Evolutionary conservation across 2,888 invertebrate species (phyloP).

Genomic region (Homarus gammarus): DNA sequence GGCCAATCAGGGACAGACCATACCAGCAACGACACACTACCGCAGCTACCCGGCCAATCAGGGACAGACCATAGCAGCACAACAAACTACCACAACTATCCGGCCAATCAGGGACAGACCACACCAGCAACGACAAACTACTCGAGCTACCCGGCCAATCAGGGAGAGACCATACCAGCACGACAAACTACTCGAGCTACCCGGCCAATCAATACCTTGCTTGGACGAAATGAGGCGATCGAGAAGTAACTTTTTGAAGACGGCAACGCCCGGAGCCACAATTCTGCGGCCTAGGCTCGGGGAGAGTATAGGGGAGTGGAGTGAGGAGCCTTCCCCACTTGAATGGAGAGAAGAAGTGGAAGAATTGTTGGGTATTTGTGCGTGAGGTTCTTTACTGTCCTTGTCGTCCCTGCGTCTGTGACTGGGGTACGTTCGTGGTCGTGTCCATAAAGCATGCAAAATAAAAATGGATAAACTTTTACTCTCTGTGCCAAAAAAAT

Average conservation of each 20-base stretch:
- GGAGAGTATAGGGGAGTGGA: slow-evolving; percentile 55
- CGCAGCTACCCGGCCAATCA: no score
- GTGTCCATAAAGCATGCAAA: not conserved
- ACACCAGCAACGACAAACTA: no score
- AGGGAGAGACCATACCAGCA: no score
- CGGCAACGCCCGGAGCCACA: slow-evolving; percentile 50
- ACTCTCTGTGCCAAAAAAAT: no score
- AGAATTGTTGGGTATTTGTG: slow-evolving; percentile 35
- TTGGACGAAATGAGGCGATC: slow-evolving; percentile 54
- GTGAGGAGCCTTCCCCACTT: slow-evolving; percentile 7
- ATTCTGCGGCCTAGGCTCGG: slow-evolving; percentile 62
- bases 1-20: no score
- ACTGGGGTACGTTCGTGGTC: not conserved
- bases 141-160: no score
- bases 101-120: no score
- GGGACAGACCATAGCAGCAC: no score
- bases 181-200: no score
- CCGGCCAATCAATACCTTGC: slow-evolving; percentile 41
- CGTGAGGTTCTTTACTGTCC: slow-evolving; percentile 18
- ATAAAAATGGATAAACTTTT: not conserved
- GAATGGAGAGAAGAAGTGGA: slow-evolving; percentile 38
- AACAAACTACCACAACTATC: no score
- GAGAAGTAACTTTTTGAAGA: slow-evolving; percentile 61
- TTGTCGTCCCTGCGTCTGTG: slow-evolving; percentile 17
- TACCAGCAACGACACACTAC: no score